phyloP scores from a whole-genome alignment of 2,113 vertebrate species.

The Alectura lathami region DNA sequence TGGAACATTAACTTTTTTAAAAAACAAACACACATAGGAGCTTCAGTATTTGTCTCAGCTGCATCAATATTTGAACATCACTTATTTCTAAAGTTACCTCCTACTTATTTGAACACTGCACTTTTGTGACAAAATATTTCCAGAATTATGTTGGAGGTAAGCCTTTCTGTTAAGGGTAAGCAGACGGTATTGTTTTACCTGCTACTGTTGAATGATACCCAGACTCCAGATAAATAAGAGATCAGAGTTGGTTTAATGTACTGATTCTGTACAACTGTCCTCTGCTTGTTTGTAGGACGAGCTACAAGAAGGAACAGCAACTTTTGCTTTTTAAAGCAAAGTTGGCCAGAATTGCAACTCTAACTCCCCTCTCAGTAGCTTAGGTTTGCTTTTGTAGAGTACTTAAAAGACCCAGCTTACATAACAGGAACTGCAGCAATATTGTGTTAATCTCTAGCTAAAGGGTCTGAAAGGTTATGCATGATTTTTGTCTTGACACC shows the following conservation, averaged over 20 bases:
- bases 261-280: neutral
- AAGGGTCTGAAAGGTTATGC: neutral
- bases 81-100: neutral
- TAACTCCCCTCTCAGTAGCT: neutral
- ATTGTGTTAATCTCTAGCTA: neutral
- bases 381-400: neutral
- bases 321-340: neutral
- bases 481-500: neutral
- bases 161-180: neutral
- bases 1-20: neutral
- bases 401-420: neutral
- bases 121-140: neutral
- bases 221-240: neutral
- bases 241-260: neutral
- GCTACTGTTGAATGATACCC: neutral
- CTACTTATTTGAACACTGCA: neutral
- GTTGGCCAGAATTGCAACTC: neutral
- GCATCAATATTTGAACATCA: neutral
- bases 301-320: neutral
- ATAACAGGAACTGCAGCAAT: neutral
- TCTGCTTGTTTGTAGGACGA: neutral
- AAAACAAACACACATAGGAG: fast-evolving
- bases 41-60: neutral
- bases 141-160: neutral
- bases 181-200: neutral